Percentiles rank a stretch among this genome's conserved stretches.
Evolutionary conservation across 2,888 invertebrate species (phyloP).

Genomic region (Mylabris sibirica): DNA sequence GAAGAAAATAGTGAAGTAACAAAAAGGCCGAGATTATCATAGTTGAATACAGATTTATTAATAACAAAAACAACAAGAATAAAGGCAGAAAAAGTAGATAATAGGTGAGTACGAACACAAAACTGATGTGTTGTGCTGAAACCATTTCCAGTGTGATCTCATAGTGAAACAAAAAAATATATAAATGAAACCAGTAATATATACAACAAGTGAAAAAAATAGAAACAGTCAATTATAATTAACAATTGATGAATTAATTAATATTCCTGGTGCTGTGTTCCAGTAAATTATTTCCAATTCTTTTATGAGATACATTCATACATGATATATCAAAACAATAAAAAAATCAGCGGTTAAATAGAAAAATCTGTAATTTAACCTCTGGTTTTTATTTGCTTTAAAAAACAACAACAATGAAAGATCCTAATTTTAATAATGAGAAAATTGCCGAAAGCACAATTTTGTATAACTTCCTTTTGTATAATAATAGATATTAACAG

Average conservation of each 20-base stretch:
- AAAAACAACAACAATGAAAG: too few species aligned
- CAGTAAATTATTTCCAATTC: conserved; percentile 21
- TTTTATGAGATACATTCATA: neutral
- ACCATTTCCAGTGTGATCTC: conserved; percentile 55
- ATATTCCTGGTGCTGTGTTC: conserved; percentile 29
- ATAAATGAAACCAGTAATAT: neutral
- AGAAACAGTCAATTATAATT: conserved; percentile 56
- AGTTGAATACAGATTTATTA: conserved; percentile 61
- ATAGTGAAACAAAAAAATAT: conserved; percentile 48
- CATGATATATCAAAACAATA: neutral
- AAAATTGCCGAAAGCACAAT: conserved; percentile 42
- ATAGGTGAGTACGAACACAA: conserved; percentile 50
- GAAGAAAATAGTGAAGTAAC: conserved; percentile 69
- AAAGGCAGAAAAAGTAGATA: conserved; percentile 27
- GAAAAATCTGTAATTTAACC: neutral
- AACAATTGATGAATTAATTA: conserved; percentile 15
- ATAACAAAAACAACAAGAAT: conserved; percentile 12
- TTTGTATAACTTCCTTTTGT: conserved; percentile 46
- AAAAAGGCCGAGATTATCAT: conserved; percentile 80
- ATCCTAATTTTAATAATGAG: neutral
- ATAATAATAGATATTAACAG: conserved; percentile 37
- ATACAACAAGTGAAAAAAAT: conserved; percentile 20
- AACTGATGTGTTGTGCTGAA: conserved; percentile 51
- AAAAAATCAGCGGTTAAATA: neutral
- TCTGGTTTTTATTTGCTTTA: neutral